A percentile compares a stretch with the other conserved stretches of the same genome.
These are phyloP conservation scores for Nothocercus nigrocapillus DNA, from an alignment of 2,113 vertebrate genomes.

Conservation along the genomic window DNA sequence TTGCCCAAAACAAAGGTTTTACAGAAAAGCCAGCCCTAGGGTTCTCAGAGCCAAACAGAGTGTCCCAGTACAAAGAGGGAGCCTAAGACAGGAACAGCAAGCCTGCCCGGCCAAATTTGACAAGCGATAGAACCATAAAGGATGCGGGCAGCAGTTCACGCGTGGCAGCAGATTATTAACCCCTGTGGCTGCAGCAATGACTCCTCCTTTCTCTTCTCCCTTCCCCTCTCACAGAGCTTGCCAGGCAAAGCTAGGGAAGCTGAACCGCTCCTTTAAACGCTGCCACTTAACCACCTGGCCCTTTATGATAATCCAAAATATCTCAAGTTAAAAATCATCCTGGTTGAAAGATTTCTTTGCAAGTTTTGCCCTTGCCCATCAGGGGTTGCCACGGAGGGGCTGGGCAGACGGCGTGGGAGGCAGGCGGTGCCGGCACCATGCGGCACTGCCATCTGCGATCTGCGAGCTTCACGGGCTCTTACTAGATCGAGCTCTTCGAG, in stretches of 20 bases:
- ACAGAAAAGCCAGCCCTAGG: fast-evolving
- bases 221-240: neutral
- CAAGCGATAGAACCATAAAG: neutral
- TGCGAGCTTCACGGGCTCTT: neutral
- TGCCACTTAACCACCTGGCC: neutral
- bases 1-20: neutral
- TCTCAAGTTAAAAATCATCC: neutral
- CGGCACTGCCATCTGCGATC: neutral
- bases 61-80: neutral
- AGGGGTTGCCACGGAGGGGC: neutral
- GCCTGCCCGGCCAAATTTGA: neutral
- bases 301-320: neutral
- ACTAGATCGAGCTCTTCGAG: neutral
- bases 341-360: neutral
- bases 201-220: neutral
- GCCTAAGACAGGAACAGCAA: neutral
- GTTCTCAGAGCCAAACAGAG: fast-evolving
- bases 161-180: neutral
- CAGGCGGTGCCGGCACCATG: fast-evolving
- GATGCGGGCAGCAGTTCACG: no score
- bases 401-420: neutral
- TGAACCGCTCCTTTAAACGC: neutral
- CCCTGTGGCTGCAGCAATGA: fast-evolving
- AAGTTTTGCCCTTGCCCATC: neutral
- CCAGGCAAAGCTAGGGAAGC: neutral